phyloP scores from a whole-genome alignment of 2,113 vertebrate species.

The Hippocampus mohnikei region DNA sequence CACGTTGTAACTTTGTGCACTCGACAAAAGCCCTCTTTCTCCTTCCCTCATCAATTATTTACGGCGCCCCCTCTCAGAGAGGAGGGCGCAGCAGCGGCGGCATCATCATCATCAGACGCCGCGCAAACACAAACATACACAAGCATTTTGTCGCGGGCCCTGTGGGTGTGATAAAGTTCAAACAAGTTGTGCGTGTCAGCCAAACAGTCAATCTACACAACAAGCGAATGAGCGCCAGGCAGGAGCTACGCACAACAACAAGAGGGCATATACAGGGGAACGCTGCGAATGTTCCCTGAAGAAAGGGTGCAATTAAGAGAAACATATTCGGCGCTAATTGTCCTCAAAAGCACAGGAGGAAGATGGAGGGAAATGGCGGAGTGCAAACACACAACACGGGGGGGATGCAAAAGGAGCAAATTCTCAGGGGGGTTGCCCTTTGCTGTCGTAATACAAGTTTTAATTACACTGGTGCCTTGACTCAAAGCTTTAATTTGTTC shows the following conservation, averaged over 20 bases:
- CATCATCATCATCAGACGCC: constrained; percentile 60
- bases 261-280: constrained; percentile 34
- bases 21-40: constrained; percentile 71
- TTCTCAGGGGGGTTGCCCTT: constrained; percentile 95
- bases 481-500: background rate
- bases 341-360: constrained; percentile 88
- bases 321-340: constrained; percentile 91
- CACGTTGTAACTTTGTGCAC: constrained; percentile 65
- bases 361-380: constrained; percentile 30
- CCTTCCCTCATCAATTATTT: constrained; percentile 71
- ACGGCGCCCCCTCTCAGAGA: constrained; percentile 57
- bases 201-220: constrained; percentile 60
- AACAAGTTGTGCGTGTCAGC: constrained; percentile 69
- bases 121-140: constrained; percentile 65
- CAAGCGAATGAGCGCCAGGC: constrained; percentile 18
- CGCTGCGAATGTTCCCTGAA: constrained; percentile 83
- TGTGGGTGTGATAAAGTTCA: constrained; percentile 77
- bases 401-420: constrained; percentile 85
- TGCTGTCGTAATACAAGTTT: constrained; percentile 95
- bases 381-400: constrained; percentile 73
- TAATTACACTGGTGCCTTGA: constrained; percentile 82
- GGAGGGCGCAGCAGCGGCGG: constrained; percentile 22
- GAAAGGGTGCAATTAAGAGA: constrained; percentile 89
- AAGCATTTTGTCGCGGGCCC: constrained; percentile 73
- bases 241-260: constrained; percentile 18